phyloP scores from a whole-genome alignment of 2,113 vertebrate species.

The Oryzias celebensis region DNA sequence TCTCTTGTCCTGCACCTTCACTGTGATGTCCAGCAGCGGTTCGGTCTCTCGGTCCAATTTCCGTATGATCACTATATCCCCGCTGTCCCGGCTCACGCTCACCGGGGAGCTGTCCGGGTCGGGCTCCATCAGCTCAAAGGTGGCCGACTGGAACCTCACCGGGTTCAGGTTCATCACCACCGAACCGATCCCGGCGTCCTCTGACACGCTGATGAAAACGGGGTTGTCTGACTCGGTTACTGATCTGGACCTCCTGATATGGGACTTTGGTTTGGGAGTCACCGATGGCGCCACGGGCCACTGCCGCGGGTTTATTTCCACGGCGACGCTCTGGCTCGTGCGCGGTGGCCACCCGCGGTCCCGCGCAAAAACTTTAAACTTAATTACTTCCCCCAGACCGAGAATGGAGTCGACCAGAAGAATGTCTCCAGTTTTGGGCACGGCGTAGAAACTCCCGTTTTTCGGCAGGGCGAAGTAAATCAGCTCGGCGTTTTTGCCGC shows the following conservation, averaged over 20 bases:
- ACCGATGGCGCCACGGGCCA: conserved; percentile 52
- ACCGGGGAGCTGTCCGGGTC: conserved; percentile 77
- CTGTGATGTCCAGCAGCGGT: conserved; percentile 77
- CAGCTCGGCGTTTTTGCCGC: conserved; percentile 84
- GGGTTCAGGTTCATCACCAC: conserved; percentile 80
- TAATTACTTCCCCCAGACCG: conserved; percentile 74
- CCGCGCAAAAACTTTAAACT: conserved; percentile 80
- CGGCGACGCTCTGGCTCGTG: conserved; percentile 75
- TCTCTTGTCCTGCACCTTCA: conserved; percentile 83
- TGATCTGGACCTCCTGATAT: conserved; percentile 65
- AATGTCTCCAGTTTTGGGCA: conserved; percentile 86
- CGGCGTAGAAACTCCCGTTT: conserved; percentile 85
- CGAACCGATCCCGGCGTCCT: conserved; percentile 80
- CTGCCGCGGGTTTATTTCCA: conserved; percentile 79
- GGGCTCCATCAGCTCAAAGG: conserved; percentile 81
- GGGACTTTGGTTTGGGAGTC: conserved; percentile 7
- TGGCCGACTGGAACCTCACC: conserved; percentile 70
- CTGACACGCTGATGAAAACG: conserved; percentile 79
- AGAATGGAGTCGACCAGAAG: conserved; percentile 87
- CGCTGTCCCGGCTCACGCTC: conserved; percentile 80
- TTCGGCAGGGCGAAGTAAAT: conserved; percentile 81
- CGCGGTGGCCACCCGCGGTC: conserved; percentile 84
- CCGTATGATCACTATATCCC: conserved; percentile 79
- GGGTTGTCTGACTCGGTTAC: conserved; percentile 65
- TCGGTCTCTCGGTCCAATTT: conserved; percentile 82